A percentile compares a stretch with the other conserved stretches of the same genome.
phyloP scores from a whole-genome alignment of 2,113 vertebrate genomes.

The Zosterops pallidus region DNA sequence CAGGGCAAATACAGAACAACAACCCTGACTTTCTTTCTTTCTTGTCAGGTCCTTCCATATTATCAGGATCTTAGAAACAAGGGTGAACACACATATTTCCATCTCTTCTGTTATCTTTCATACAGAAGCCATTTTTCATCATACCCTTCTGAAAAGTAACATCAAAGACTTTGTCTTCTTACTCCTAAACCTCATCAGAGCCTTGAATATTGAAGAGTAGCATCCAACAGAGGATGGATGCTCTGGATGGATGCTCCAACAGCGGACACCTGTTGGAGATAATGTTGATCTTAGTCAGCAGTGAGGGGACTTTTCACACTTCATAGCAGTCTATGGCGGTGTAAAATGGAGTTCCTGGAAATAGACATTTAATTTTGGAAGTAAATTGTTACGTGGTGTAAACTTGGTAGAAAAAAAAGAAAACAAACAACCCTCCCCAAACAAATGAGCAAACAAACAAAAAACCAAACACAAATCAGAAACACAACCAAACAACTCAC shows the following conservation, averaged over 20 bases:
- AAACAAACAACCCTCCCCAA: not conserved
- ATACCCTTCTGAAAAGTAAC: not conserved
- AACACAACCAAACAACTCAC: not conserved
- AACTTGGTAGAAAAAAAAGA: not conserved
- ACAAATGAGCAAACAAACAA: not conserved
- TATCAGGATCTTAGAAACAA: not conserved
- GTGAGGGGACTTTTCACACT: not conserved
- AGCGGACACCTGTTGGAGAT: not conserved
- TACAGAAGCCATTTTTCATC: not conserved
- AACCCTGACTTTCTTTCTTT: not conserved
- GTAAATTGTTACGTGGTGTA: not conserved
- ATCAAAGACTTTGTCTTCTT: not conserved
- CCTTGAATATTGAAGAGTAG: not conserved
- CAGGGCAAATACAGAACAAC: not conserved
- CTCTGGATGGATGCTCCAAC: too few relatives aligned
- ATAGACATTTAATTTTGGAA: not conserved
- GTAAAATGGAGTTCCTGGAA: not conserved
- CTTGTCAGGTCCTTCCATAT: not conserved
- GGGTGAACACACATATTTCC: not conserved
- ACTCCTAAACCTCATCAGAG: not conserved
- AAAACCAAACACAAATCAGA: not conserved
- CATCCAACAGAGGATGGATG: not conserved
- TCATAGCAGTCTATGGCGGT: not conserved
- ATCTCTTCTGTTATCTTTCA: too few relatives aligned
- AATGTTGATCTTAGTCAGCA: not conserved